Percentiles rank a stretch among this genome's conserved stretches.
Conservation (phyloP, 2,888 invertebrate genomes). For the Ommatoiulus sabulosus region DNA sequence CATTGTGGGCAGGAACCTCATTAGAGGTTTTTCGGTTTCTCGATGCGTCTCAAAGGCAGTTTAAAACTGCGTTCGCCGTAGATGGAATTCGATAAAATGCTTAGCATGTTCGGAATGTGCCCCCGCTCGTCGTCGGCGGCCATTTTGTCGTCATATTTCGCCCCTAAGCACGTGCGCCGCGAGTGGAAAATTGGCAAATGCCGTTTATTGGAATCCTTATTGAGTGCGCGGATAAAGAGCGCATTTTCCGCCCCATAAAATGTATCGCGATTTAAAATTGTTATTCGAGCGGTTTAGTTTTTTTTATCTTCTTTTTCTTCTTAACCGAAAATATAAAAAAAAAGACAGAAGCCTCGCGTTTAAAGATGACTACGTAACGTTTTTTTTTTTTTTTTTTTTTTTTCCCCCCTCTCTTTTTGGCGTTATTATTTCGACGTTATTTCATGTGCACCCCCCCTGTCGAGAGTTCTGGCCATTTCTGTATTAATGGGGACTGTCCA, state of each 20-base stretch:
- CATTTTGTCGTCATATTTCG: conserved; percentile 12
- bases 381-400: background rate
- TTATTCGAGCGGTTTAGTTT: background rate
- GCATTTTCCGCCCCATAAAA: conserved; percentile 40
- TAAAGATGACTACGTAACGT: background rate
- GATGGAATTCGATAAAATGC: background rate
- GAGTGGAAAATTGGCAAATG: conserved; percentile 39
- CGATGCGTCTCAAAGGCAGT: background rate
- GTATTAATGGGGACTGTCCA: background rate
- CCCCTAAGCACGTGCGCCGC: background rate
- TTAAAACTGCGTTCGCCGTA: no score
- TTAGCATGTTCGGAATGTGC: background rate
- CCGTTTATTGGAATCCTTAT: conserved; percentile 39
- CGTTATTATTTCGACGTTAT: background rate
- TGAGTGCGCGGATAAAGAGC: conserved; percentile 40
- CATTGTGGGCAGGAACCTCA: background rate
- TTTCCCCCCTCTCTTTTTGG: no score
- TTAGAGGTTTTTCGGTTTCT: background rate
- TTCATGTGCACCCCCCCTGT: background rate
- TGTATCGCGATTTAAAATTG: conserved; percentile 43
- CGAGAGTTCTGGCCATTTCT: background rate
- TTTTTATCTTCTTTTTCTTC: background rate
- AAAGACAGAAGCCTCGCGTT: background rate
- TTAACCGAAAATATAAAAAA: background rate
- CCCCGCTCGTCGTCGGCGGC: background rate